Conservation (phyloP, 2,888 invertebrate species). For the Napeogenes sylphis region DNA sequence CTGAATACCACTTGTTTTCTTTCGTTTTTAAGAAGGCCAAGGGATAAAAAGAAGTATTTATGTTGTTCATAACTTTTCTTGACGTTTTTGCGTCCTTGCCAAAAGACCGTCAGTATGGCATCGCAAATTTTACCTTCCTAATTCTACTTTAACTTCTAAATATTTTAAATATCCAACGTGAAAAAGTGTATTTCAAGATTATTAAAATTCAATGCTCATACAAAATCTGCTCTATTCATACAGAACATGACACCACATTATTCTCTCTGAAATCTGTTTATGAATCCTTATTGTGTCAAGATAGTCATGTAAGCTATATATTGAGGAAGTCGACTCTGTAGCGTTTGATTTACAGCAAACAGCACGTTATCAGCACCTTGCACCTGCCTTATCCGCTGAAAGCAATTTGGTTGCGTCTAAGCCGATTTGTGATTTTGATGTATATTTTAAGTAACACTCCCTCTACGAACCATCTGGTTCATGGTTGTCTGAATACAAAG, state of each 20-base stretch:
- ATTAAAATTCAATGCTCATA: no score
- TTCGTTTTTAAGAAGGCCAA: no score
- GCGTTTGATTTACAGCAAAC: conserved; percentile 48
- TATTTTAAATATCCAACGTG: no score
- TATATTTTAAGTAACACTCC: conserved; percentile 39
- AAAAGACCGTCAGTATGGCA: conserved; percentile 12
- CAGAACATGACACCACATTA: no score
- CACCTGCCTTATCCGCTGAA: conserved; percentile 57
- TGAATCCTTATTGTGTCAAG: background rate
- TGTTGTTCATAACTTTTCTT: no score
- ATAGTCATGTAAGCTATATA: conserved; percentile 25
- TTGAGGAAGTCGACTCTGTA: conserved; percentile 38
- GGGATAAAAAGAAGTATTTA: no score
- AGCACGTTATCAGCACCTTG: conserved; percentile 56
- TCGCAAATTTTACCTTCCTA: conserved; percentile 34
- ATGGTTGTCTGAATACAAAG: no score
- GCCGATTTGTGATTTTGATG: conserved; percentile 63
- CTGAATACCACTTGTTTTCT: no score
- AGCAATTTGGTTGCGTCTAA: conserved; percentile 41
- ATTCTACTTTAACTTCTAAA: no score
- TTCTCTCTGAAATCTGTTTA: background rate
- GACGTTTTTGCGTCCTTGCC: no score
- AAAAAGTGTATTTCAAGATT: no score
- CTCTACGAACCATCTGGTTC: background rate
- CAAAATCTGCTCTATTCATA: no score